Evolutionary conservation across 2,888 invertebrate species (phyloP).

Genomic region (Nycteola revayana): DNA sequence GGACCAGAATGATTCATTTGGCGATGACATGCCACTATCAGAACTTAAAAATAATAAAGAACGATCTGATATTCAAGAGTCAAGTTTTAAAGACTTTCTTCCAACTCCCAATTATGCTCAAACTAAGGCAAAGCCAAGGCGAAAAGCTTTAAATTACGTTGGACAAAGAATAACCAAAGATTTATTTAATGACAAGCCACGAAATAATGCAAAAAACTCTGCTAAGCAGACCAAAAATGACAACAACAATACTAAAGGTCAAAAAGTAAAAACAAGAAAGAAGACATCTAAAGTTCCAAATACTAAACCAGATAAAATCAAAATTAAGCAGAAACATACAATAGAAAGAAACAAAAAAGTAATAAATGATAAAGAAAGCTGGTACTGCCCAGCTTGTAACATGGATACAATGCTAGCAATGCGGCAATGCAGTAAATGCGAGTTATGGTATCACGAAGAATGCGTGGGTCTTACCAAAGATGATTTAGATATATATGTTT

Average conservation of each 20-base stretch:
- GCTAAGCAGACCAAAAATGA: no score
- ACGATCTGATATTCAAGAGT: not conserved
- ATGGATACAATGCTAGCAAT: conserved; percentile 4
- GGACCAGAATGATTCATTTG: not conserved
- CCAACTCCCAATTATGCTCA: conserved; percentile 6
- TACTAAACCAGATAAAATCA: conserved; percentile 1
- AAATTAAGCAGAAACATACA: not conserved
- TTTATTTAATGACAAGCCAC: conserved; percentile 16
- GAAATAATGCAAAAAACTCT: conserved; percentile 2
- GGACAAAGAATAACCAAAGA: conserved; percentile 5
- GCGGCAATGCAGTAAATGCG: conserved; percentile 5
- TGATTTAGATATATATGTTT: no score
- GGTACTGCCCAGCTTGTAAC: conserved; percentile 8
- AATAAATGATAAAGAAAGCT: not conserved
- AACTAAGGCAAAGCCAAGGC: conserved; percentile 1
- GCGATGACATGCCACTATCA: not conserved
- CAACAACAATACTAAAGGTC: no score
- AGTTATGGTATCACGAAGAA: conserved; percentile 8
- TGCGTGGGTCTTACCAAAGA: conserved; percentile 2
- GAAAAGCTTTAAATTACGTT: conserved; percentile 1
- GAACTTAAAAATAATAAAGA: not conserved
- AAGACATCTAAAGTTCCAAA: conserved; percentile 1
- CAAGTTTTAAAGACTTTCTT: conserved; percentile 4
- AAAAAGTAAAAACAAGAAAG: no score
- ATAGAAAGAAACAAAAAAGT: not conserved